Percentiles rank a stretch among this genome's conserved stretches.
phyloP scores from a whole-genome alignment of 2,797 vertebrate species.

The Poecile montanus region DNA sequence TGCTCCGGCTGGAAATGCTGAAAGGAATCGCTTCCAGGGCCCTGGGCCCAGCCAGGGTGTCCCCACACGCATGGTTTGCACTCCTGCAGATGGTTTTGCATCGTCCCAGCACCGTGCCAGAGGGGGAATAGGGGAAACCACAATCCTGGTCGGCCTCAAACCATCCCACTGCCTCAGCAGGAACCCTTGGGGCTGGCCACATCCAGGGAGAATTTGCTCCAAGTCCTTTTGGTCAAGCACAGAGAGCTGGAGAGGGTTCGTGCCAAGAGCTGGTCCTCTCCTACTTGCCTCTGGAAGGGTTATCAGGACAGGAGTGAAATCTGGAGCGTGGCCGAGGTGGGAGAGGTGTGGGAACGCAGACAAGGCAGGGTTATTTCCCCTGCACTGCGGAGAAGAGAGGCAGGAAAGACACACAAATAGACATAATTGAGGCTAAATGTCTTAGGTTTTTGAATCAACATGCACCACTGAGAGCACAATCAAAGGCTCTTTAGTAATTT shows the following conservation, averaged over 20 bases:
- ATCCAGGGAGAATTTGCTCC: neutral
- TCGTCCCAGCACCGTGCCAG: neutral
- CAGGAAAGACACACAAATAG: constrained; percentile 65
- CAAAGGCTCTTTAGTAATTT: constrained; percentile 66
- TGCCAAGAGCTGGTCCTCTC: constrained; percentile 36
- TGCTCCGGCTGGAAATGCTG: neutral
- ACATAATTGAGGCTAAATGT: constrained; percentile 54
- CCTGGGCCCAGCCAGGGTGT: neutral
- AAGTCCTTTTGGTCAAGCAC: neutral
- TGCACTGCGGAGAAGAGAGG: neutral
- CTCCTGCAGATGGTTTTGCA: neutral
- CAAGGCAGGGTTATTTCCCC: constrained; percentile 53
- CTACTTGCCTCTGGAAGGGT: neutral
- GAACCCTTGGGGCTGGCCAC: accelerated
- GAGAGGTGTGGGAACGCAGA: constrained; percentile 63
- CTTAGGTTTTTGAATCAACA: constrained; percentile 68
- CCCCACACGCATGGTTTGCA: accelerated
- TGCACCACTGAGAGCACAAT: constrained; percentile 42
- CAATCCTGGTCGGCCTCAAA: accelerated
- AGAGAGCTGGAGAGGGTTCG: neutral
- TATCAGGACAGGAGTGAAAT: constrained; percentile 53
- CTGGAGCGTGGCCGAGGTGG: constrained; percentile 26
- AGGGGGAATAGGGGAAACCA: neutral
- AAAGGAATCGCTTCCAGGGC: accelerated
- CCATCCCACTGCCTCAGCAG: neutral